These are phyloP conservation scores for Perithous albicinctus DNA, from an alignment of 2,888 invertebrate genomes.

Conservation along the genomic window DNA sequence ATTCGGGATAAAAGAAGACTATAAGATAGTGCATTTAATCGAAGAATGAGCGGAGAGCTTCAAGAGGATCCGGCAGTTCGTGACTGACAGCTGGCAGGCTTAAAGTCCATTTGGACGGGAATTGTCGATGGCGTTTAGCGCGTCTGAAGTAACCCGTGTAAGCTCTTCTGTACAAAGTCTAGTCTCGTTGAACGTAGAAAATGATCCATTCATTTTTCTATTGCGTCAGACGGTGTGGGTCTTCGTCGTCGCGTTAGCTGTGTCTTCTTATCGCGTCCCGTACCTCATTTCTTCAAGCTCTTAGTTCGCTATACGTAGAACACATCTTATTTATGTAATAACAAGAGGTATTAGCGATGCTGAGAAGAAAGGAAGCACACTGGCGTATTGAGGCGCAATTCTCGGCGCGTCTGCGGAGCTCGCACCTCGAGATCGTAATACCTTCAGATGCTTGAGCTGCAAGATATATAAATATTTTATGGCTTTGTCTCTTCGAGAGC, in stretches of 20 bases:
- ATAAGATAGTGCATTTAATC: conserved; percentile 66
- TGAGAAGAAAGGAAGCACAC: not conserved
- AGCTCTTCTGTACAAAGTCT: conserved; percentile 9
- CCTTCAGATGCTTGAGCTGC: not conserved
- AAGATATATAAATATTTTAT: conserved; percentile 63
- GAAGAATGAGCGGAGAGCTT: conserved; percentile 50
- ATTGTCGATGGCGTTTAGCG: conserved; percentile 25
- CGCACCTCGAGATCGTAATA: conserved; percentile 8
- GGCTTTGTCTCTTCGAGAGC: conserved; percentile 39
- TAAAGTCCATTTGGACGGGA: conserved; percentile 54
- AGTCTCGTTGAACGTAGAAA: conserved; percentile 37
- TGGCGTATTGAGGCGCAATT: not conserved
- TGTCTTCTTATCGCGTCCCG: conserved; percentile 21
- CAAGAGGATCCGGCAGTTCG: conserved; percentile 52
- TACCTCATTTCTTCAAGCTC: not conserved
- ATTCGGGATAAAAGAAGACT: conserved; percentile 28
- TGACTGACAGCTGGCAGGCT: conserved; percentile 65
- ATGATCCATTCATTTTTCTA: conserved; percentile 29
- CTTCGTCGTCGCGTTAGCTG: conserved; percentile 9
- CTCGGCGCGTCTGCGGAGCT: not conserved
- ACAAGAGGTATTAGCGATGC: conserved; percentile 19
- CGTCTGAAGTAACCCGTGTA: conserved; percentile 24
- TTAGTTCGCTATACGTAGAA: too few relatives aligned
- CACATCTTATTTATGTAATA: conserved; percentile 22
- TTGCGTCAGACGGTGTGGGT: conserved; percentile 29